Conservation (phyloP, 2,888 invertebrate species). For the Alloscopus bannaensis region DNA sequence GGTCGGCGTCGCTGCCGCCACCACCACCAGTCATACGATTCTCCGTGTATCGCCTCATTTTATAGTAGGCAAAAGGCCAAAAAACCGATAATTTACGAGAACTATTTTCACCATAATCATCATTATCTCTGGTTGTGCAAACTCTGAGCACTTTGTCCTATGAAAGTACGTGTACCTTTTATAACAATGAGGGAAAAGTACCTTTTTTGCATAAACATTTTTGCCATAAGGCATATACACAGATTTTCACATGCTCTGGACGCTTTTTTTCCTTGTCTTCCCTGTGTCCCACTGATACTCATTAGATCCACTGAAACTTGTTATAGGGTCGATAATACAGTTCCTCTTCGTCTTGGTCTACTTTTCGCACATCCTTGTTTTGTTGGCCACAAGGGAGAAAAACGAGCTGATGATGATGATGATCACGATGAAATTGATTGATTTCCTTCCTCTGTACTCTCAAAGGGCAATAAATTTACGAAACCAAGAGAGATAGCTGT, state of each 20-base stretch:
- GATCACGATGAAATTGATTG: conserved; percentile 62
- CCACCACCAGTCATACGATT: not conserved
- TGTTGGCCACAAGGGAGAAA: conserved; percentile 2
- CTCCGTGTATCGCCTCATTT: conserved; percentile 21
- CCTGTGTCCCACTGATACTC: too few species aligned
- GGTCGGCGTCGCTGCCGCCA: not conserved
- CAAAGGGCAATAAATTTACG: conserved; percentile 16
- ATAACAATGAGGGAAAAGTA: not conserved
- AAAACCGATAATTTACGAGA: conserved; percentile 51
- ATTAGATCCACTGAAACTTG: too few species aligned
- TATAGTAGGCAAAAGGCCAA: conserved; percentile 52
- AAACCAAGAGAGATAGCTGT: too few species aligned
- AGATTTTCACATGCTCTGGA: not conserved
- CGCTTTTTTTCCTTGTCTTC: not conserved
- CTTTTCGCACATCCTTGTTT: conserved; percentile 15
- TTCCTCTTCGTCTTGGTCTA: conserved; percentile 28
- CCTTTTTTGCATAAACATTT: conserved; percentile 25
- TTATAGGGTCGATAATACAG: too few species aligned
- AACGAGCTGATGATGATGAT: conserved; percentile 28
- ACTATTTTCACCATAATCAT: conserved; percentile 44
- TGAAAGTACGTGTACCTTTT: conserved; percentile 12
- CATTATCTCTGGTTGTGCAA: conserved; percentile 29
- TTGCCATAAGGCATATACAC: conserved; percentile 46
- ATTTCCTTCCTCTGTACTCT: conserved; percentile 58
- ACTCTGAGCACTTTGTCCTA: not conserved